These are phyloP conservation scores for Eupithecia dodoneata DNA, from an alignment of 2,888 invertebrate species.

Conservation along the genomic window DNA sequence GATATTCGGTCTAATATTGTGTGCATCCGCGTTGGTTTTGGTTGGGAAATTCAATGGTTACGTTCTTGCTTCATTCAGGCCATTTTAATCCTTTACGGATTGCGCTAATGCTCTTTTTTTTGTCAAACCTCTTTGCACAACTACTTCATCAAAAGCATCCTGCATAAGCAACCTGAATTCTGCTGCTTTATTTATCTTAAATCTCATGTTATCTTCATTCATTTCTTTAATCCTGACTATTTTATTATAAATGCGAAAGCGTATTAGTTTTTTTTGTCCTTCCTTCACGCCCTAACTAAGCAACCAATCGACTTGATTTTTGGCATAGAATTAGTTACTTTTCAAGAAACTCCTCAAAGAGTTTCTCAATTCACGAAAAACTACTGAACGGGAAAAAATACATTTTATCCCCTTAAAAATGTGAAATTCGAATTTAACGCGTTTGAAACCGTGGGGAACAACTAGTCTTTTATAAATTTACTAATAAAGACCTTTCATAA, in stretches of 20 bases:
- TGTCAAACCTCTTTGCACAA: neutral
- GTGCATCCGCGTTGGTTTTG: conserved; percentile 29
- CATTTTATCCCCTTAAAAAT: too few relatives aligned
- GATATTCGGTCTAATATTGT: conserved; percentile 48
- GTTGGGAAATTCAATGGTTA: conserved; percentile 31
- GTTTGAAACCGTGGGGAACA: too few relatives aligned
- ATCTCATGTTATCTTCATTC: neutral
- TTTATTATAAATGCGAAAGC: too few relatives aligned
- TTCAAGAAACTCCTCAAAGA: too few relatives aligned
- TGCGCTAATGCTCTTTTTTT: neutral
- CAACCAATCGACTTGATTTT: too few relatives aligned
- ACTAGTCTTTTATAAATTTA: neutral
- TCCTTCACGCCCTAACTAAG: too few relatives aligned
- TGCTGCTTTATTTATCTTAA: neutral
- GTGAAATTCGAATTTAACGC: too few relatives aligned
- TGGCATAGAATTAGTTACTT: too few relatives aligned
- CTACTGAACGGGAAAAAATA: too few relatives aligned
- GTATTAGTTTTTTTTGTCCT: too few relatives aligned
- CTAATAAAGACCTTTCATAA: neutral
- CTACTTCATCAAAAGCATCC: neutral
- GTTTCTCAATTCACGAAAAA: too few relatives aligned
- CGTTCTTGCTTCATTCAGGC: conserved; percentile 12
- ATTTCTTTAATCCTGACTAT: neutral
- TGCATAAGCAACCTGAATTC: neutral
- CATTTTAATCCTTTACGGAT: neutral